Percentiles rank a stretch among this genome's conserved stretches.
phyloP scores from a whole-genome alignment of 2,888 invertebrate species.

The Pseudeuparius sepicola region DNA sequence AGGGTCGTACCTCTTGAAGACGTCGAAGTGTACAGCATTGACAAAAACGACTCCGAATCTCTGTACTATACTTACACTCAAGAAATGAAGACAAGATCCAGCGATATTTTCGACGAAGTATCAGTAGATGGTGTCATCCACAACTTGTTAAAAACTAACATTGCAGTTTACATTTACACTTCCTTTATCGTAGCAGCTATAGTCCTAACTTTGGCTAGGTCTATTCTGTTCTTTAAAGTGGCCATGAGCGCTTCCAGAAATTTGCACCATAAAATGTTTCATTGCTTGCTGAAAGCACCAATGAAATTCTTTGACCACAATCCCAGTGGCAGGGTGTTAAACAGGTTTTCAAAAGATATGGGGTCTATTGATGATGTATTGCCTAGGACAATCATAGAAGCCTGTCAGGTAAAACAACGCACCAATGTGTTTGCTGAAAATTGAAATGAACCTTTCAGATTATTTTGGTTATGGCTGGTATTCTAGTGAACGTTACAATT shows the following conservation, averaged over 20 bases:
- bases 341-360: conserved; percentile 75
- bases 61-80: conserved; percentile 7
- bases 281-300: conserved; percentile 48
- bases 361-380: conserved; percentile 67
- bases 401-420: conserved; percentile 43
- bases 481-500: conserved; percentile 56
- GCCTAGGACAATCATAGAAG: conserved; percentile 54
- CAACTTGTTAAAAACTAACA: conserved; percentile 25
- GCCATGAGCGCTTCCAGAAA: conserved; percentile 66
- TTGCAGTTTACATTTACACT: conserved; percentile 43
- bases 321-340: conserved; percentile 68
- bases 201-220: conserved; percentile 50
- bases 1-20: too few relatives aligned
- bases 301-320: conserved; percentile 76
- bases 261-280: conserved; percentile 70
- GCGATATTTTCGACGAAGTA: too few relatives aligned
- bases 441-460: conserved; percentile 49
- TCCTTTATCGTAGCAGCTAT: conserved; percentile 46
- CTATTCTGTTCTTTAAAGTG: conserved; percentile 59
- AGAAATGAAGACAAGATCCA: too few relatives aligned
- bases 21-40: too few relatives aligned
- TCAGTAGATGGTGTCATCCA: too few relatives aligned
- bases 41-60: conserved; percentile 6
- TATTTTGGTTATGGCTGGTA: conserved; percentile 56
- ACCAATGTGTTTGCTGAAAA: background rate